Evolutionary conservation across 2,888 invertebrate genomes (phyloP), one percentile per base, ranked within the genome.

Genomic region (Kryphioiulus occultus): DNA sequence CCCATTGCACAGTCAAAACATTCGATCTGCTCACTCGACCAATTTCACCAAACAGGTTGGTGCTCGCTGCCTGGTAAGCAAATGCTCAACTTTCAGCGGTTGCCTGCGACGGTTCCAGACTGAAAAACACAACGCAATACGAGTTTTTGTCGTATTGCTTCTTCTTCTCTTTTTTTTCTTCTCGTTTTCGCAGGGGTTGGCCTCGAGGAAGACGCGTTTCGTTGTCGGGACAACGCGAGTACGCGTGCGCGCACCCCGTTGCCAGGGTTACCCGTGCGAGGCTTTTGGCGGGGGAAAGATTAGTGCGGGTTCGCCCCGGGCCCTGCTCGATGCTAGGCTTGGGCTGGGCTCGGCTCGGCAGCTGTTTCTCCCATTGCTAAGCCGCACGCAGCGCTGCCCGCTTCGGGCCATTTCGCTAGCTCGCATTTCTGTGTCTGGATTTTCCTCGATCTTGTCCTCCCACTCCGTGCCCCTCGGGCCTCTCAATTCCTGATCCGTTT

Each of bases 211-310:
- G 22, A 68, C 68, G 68, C 26, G 47, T 68, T 9, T 7, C 68
- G 68, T 68, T 68, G 68, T 68, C 68, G 68, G 68, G 68, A 7
- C 68, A 68, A 68, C 68, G 59, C 26, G 47, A 10, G 68, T 68
- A 22, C 68, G 68, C 68, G 68, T 68, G n/a, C n/a, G 68, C 68
- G 68, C 68, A 12, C 12, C 10, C 68, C 26, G 68, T 68, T 68
- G 68, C 68, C 68, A 68, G 7, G 68, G 68, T 68, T 68, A 68
- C 68, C 68, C 68, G 26, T 68, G 68, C 68, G 68, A 68, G 68
- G 68, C 68, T 68, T 68, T 68, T 68, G 68, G 68, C 68, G n/a
- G 68, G 68, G 68, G 68, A 68, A 68, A 68, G 68, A 68, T 68
- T 68, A 68, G 68, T 26, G 68, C n/a, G 68, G 68, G 68, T 68